Evolutionary conservation across 2,888 invertebrate genomes (phyloP).

Genomic region (Julus scandinavius): DNA sequence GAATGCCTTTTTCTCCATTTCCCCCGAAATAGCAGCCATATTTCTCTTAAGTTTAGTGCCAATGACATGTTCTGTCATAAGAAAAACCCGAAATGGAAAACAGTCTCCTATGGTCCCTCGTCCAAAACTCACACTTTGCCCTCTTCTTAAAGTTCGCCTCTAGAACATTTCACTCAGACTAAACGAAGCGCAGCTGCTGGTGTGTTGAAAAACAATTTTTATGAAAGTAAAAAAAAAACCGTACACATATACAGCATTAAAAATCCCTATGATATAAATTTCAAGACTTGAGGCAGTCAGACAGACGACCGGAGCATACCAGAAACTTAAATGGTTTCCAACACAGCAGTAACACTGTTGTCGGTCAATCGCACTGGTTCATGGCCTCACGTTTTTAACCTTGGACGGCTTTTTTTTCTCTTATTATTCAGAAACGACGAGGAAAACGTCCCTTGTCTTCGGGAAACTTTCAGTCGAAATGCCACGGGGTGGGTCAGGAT

Average conservation of each 20-base stretch:
- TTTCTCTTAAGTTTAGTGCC: constrained; percentile 2
- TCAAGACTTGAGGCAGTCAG: background rate
- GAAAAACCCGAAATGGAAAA: background rate
- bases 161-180: background rate
- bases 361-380: constrained; percentile 35
- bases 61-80: background rate
- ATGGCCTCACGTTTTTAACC: constrained; percentile 39
- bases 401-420: background rate
- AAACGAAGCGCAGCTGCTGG: constrained; percentile 20
- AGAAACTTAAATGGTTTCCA: constrained; percentile 3
- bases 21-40: constrained; percentile 17
- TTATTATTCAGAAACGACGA: background rate
- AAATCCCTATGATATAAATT: background rate
- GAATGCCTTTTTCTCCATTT: constrained; percentile 14
- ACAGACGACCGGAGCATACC: background rate
- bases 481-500: constrained; percentile 13
- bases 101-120: background rate
- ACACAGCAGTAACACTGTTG: background rate
- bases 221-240: background rate
- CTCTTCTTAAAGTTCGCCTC: constrained; percentile 19
- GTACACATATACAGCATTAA: background rate
- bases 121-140: constrained; percentile 30
- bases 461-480: background rate
- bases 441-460: constrained; percentile 32
- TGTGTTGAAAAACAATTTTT: constrained; percentile 33